These are phyloP conservation scores for Dreissena polymorpha DNA, from an alignment of 1,140 invertebrate species.

Conservation along the genomic window DNA sequence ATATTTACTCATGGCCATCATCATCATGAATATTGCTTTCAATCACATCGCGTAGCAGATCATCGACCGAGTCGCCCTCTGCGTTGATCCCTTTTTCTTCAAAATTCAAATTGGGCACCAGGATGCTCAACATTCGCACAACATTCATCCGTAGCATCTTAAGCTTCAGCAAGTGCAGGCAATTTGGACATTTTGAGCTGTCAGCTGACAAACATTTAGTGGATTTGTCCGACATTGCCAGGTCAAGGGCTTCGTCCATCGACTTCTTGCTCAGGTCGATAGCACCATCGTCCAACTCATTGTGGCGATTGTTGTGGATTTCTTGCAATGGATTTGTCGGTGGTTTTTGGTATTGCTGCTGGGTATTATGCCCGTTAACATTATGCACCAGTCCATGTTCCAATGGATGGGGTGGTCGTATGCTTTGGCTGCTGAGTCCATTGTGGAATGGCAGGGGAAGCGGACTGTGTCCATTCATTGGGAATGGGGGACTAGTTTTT, in stretches of 20 bases:
- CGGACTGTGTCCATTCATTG: slow-evolving; percentile 60
- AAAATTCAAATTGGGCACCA: slow-evolving; percentile 77
- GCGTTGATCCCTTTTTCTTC: slow-evolving; percentile 77
- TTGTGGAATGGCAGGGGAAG: slow-evolving; percentile 45
- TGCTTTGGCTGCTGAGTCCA: slow-evolving; percentile 54
- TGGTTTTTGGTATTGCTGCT: slow-evolving; percentile 46
- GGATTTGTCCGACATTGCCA: slow-evolving; percentile 51
- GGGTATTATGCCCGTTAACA: slow-evolving; percentile 30
- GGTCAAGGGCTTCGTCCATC: slow-evolving; percentile 52
- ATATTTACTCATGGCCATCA: slow-evolving; percentile 62
- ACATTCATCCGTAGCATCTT: slow-evolving; percentile 75
- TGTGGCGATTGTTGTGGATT: slow-evolving; percentile 59
- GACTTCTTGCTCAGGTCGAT: slow-evolving; percentile 71
- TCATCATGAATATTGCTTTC: slow-evolving; percentile 78
- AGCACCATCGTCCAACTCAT: slow-evolving; percentile 65
- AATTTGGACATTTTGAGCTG: slow-evolving; percentile 63
- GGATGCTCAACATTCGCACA: slow-evolving; percentile 76
- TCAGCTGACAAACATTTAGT: slow-evolving; percentile 46
- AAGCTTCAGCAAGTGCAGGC: slow-evolving; percentile 71
- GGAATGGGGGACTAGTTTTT: slow-evolving; percentile 64
- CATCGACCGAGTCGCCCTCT: slow-evolving; percentile 76
- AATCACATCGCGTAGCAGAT: slow-evolving; percentile 78
- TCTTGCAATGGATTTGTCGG: slow-evolving; percentile 58
- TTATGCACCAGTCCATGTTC: slow-evolving; percentile 39
- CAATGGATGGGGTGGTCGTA: slow-evolving; percentile 46